Evolutionary conservation across 2,113 vertebrate species (phyloP).

Genomic region (Benitochromis conjunctus): DNA sequence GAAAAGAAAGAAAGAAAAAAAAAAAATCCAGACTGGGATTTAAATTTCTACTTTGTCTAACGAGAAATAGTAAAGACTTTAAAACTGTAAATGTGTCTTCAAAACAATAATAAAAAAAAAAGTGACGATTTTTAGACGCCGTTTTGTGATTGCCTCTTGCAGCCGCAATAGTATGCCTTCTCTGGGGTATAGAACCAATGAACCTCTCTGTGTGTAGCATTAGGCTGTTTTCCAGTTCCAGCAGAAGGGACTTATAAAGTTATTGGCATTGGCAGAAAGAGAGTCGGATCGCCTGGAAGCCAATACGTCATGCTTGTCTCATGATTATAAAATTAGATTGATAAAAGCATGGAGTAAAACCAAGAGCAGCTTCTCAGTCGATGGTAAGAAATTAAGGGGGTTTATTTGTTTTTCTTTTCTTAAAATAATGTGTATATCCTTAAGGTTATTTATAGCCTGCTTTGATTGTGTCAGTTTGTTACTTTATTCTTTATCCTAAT

Average conservation of each 20-base stretch:
- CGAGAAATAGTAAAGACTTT: not conserved
- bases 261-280: not conserved
- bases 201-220: not conserved
- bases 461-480: not conserved
- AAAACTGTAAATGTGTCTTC: not conserved
- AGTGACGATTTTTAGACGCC: not conserved
- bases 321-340: constrained; percentile 6
- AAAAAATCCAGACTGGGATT: not conserved
- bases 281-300: constrained; percentile 3
- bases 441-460: not conserved
- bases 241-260: not conserved
- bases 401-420: not conserved
- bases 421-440: not conserved
- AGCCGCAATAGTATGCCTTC: not conserved
- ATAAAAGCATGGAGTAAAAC: not conserved
- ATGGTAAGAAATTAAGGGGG: not conserved
- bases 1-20: accelerated
- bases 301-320: not conserved
- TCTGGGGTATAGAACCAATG: not conserved
- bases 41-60: not conserved
- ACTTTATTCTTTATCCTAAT: not conserved
- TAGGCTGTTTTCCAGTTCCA: constrained; percentile 8
- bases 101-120: not conserved
- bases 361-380: not conserved
- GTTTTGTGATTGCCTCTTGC: not conserved